Evolutionary conservation across 2,888 invertebrate species (phyloP).

Genomic region (Apotomis betuletana): DNA sequence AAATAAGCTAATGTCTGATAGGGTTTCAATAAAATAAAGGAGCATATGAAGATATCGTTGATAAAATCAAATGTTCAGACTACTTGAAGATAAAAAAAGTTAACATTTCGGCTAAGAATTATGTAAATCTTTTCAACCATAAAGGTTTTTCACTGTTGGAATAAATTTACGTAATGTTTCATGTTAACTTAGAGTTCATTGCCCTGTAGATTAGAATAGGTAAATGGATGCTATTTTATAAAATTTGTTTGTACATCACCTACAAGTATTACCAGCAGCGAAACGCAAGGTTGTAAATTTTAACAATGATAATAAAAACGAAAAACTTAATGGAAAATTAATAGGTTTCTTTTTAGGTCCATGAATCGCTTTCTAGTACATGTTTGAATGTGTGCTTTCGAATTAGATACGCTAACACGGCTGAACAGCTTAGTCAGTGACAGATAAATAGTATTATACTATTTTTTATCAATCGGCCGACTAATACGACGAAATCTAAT

Average conservation of each 20-base stretch:
- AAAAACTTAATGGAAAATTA: too few species aligned
- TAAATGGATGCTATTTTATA: constrained; percentile 2
- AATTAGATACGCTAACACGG: too few species aligned
- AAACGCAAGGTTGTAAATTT: too few species aligned
- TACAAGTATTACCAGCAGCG: background rate
- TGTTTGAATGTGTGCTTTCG: too few species aligned
- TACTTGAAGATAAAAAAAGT: background rate
- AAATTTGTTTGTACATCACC: constrained; percentile 5
- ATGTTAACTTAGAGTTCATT: constrained; percentile 15
- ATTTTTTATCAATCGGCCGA: too few species aligned
- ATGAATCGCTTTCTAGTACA: too few species aligned
- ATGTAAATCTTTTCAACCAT: background rate
- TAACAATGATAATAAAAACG: too few species aligned
- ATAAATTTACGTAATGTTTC: background rate
- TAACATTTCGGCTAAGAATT: background rate
- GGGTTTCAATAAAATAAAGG: background rate
- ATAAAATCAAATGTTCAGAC: background rate
- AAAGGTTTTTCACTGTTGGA: background rate
- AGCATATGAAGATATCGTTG: background rate
- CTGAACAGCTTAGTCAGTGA: too few species aligned
- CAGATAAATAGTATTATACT: too few species aligned
- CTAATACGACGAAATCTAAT: too few species aligned
- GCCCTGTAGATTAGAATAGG: background rate
- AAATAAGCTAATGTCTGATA: too few species aligned
- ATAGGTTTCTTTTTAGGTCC: too few species aligned